phyloP scores from a whole-genome alignment of 2,888 invertebrate species.

The Tyria jacobaeae region DNA sequence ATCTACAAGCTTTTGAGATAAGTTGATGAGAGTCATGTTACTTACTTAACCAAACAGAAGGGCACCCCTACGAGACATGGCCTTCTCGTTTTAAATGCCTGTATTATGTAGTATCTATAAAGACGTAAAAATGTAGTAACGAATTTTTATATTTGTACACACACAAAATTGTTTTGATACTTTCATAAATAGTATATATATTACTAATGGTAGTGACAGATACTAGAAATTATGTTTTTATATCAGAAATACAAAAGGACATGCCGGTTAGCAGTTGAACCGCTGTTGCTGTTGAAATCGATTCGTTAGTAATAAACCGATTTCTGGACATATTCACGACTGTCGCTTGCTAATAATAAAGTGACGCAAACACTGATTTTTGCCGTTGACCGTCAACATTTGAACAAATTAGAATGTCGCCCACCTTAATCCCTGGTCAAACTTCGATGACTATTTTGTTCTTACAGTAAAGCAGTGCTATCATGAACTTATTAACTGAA shows the following conservation, averaged over 20 bases:
- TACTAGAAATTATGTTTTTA: constrained; percentile 44
- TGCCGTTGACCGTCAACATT: constrained; percentile 70
- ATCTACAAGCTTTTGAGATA: too few species aligned
- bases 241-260: constrained; percentile 38
- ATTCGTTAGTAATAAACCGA: constrained; percentile 69
- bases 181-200: too few species aligned
- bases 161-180: not conserved
- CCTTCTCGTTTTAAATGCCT: too few species aligned
- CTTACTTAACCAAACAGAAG: too few species aligned
- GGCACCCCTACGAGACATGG: too few species aligned
- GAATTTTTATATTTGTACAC: too few species aligned
- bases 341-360: constrained; percentile 61
- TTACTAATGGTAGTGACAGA: constrained; percentile 30
- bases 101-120: too few species aligned
- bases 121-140: too few species aligned
- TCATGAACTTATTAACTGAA: not conserved
- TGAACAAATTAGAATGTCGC: constrained; percentile 64
- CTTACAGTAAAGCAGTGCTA: constrained; percentile 2
- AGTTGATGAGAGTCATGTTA: too few species aligned
- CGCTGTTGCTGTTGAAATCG: constrained; percentile 73
- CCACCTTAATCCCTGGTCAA: constrained; percentile 39
- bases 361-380: constrained; percentile 70
- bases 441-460: constrained; percentile 23
- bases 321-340: constrained; percentile 68
- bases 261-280: constrained; percentile 58